Evolutionary conservation across 2,797 vertebrate genomes (phyloP), one percentile per base, ranked within the genome.

Genomic region (Poliocrania exsul): DNA sequence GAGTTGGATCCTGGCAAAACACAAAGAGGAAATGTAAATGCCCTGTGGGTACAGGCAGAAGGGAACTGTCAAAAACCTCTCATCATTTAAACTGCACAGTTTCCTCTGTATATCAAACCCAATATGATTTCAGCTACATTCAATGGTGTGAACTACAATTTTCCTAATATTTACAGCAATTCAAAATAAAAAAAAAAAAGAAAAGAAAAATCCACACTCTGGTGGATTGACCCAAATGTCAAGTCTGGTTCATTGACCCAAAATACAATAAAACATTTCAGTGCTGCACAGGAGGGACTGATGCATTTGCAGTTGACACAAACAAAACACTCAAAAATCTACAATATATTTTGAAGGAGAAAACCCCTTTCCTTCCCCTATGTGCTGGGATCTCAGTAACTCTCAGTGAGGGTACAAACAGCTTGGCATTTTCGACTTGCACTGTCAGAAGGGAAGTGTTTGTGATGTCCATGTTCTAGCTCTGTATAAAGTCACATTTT

Each of bases 1-100:
- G 98, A 9, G 99, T 98, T 9, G 99, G 98, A 90, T 99, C 99
- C 99, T 99, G 85, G 64, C 56, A 93, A 80, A 91, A 82, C 16
- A 89, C 14, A 75, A 62, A 61, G 56, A 84, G 29, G 78, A 71
- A 65, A 75, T 2, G 17, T 44, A 61, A 83, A 62, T 35, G 58
- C 46, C 33, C 20, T 18, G 24, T 57, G 38, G 44, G 37, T 66
- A 29, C 10, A 58, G 42, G 44, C 38, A 70, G 62, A 57, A 74
- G 44, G 26, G 31, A 89, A 58, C 8, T 17, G 42, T n/a, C 29
- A 28, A 9, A 24, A 24, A 70, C 20, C 19, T 58, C 67, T 58
- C 28, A 58, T 9, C 51, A 38, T 19, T 80, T 75, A 46, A 67
- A 18, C 0, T 73, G n/a, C 50, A 90, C 6, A 40, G 23, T 56